phyloP scores from a whole-genome alignment of 2,797 vertebrate species.

The Florisuga fusca region DNA sequence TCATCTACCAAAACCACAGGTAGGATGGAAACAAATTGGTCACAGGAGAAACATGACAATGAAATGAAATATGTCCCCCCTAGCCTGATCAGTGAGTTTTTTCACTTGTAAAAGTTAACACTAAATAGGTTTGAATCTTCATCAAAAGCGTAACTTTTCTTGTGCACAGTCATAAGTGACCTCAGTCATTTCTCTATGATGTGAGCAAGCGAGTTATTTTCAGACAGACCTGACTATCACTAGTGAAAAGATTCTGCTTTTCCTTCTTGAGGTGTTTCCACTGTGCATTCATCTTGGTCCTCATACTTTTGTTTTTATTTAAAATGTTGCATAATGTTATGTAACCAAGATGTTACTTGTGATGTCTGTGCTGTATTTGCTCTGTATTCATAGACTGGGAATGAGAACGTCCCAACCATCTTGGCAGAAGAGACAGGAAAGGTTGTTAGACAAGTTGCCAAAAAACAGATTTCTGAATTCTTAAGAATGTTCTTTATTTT shows the following conservation, averaged over 20 bases:
- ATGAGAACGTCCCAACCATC: constrained; percentile 7
- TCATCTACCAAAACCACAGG: background rate
- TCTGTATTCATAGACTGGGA: background rate
- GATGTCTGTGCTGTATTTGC: background rate
- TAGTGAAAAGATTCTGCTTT: background rate
- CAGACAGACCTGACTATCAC: background rate
- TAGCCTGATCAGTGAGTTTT: background rate
- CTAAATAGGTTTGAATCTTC: background rate
- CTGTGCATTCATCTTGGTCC: background rate
- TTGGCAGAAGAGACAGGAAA: background rate
- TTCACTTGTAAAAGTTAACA: background rate
- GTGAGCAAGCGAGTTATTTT: background rate
- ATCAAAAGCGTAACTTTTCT: background rate
- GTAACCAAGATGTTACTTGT: background rate
- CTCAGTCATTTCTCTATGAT: background rate
- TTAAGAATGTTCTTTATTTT: background rate
- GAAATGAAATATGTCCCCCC: fast-evolving
- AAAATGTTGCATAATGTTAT: background rate
- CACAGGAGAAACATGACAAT: background rate
- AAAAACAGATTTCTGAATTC: background rate
- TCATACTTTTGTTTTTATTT: background rate
- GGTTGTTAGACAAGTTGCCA: background rate
- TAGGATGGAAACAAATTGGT: background rate
- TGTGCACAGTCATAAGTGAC: background rate
- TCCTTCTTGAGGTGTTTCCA: background rate